Evolutionary conservation across 2,797 vertebrate species (phyloP), one percentile per base, ranked within the genome.

Genomic region (Apogon talboti): DNA sequence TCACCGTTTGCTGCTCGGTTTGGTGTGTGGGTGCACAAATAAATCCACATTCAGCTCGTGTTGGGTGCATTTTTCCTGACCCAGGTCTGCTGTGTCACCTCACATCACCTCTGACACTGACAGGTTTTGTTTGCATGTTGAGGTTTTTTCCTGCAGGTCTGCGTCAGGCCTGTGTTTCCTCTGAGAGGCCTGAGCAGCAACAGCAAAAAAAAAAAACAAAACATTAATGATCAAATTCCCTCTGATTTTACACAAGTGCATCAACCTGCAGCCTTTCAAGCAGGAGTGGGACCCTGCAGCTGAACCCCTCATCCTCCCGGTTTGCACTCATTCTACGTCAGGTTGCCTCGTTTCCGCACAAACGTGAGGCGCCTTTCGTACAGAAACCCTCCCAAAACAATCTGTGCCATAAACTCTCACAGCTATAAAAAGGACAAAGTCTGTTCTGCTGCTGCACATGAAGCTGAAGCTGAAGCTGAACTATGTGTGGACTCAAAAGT

Each of bases 31-130:
- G 1, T 63, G 16, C 4, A 8, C 4, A n/a, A 52, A 9, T 21
- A 8, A 7, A 38, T 28, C 9, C 0, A 7, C 6, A 2, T 57
- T 44, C 3, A 1, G 15, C 13, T 3, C 11, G 16, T 24, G 11
- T n/a, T 18, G 37, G 57, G 1, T n/a, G 55, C 33, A 14, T 11
- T 0, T 41, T 38, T 59, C 5, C 3, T 49, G 16, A n/a, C 53
- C 44, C 49, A 54, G 59, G 28, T 68, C 45, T 66, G 72, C 47
- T 15, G 24, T 65, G 68, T 82, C 79, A 76, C 79, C 71, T 81
- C 77, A 75, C 47, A 2, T 82, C 76, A 75, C 74, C 74, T 74
- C 68, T 30, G 13, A 69, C 71, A 55, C 53, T n/a, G 12, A 71
- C 69, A 28, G 33, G 12, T 14, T 40, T 0, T 18, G 13, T n/a